phyloP scores from a whole-genome alignment of 1,140 invertebrate species.

The Himalopsyche phryganea region DNA sequence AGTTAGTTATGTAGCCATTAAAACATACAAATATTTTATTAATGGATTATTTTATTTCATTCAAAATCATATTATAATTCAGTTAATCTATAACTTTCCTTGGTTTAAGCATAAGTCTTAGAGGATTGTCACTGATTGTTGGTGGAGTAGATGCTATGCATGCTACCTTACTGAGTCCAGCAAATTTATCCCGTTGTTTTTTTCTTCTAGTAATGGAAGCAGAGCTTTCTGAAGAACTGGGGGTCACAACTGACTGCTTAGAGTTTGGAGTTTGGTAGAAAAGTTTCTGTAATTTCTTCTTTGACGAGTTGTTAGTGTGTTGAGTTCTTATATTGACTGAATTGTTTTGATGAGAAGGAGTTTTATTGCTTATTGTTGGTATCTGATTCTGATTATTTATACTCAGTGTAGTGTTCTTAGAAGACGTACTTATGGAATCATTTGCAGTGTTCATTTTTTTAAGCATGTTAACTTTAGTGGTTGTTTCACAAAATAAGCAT shows the following conservation, averaged over 20 bases:
- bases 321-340: not conserved
- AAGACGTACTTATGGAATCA: not conserved
- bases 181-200: slow-evolving; percentile 18
- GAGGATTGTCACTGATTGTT: slow-evolving; percentile 14
- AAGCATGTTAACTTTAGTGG: not conserved
- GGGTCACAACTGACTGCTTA: not conserved
- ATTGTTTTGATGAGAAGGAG: not conserved
- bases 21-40: too few relatives aligned
- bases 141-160: slow-evolving; percentile 10
- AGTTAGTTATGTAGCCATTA: too few relatives aligned
- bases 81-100: not conserved
- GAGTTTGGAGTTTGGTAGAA: slow-evolving; percentile 1
- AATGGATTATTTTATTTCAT: too few relatives aligned
- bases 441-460: too few relatives aligned
- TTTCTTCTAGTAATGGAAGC: slow-evolving; percentile 2
- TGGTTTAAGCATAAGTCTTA: slow-evolving; percentile 6
- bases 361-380: not conserved
- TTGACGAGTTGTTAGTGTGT: not conserved
- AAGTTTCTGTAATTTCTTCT: not conserved
- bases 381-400: not conserved
- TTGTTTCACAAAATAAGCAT: slow-evolving; percentile 4
- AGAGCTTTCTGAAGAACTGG: not conserved
- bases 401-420: not conserved
- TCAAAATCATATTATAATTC: too few relatives aligned
- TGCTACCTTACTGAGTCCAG: slow-evolving; percentile 13